Base-by-base conservation (phyloP, 2,797 vertebrate genomes). In the Brachyalestes nurse region DNA sequence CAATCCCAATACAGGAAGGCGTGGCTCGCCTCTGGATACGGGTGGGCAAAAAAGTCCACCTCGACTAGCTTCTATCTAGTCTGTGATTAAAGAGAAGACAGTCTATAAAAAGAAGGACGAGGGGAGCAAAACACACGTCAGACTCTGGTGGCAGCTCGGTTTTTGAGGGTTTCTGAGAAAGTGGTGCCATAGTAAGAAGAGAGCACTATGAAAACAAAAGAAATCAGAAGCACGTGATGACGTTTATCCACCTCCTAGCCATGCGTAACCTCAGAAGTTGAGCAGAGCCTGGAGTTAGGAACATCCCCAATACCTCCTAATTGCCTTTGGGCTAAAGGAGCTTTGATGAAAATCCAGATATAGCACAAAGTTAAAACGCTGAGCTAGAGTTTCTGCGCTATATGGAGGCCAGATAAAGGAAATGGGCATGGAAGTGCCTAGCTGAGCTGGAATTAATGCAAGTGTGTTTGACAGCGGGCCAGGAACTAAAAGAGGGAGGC, bases 21-120 rank as follows among this genome's bases (percentile, higher is more conserved):
- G 62, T 65, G 34, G 34, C 62, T 10, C 10, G 14, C 17, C 2
- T n/a, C 16, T 65, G 62, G 40, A 65, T 65, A 65, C 62, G 34
- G 17, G 28, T 62, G 62, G 62, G 62, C 17, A 6, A 17, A 65
- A 19, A 62, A 65, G 62, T 17, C 34, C 91, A 87, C 87, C 91
- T 88, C 90, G 92, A 88, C 84, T 92, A 94, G 91, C 94, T 92
- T 93, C 91, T 83, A 79, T 85, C 88, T 87, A 87, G 90, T 87
- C 90, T 87, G 91, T 90, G 91, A 91, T 91, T 92, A 91, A 91
- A 92, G 88, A 90, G 87, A 83, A 92, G 88, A 86, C 77, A 64
- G 78, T 77, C 88, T 87, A 86, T 83, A 87, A 88, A 89, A 88
- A 89, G 84, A 81, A 77, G 82, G 71, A 78, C 64, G 28, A 86